Evolutionary conservation across 2,113 vertebrate genomes (phyloP).

Genomic region (Eurystomus gularis): DNA sequence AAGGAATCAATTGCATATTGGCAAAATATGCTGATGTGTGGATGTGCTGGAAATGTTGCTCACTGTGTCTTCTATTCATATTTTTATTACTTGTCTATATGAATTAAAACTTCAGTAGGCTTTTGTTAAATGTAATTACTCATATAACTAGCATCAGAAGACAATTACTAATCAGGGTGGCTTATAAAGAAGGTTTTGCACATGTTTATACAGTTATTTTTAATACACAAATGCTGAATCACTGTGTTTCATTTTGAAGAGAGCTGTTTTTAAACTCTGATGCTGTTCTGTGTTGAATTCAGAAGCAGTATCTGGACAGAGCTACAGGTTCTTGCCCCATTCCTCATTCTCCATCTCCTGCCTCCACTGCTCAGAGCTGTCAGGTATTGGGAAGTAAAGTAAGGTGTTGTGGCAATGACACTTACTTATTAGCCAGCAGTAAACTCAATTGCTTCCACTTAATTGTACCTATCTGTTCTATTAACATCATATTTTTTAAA

Average conservation of each 20-base stretch:
- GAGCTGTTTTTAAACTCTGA: not conserved
- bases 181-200: conserved; percentile 8
- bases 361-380: conserved; percentile 22
- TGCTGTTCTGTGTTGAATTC: conserved; percentile 57
- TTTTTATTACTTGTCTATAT: conserved; percentile 3
- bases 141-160: not conserved
- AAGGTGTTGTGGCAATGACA: not conserved
- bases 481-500: not conserved
- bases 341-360: conserved; percentile 14
- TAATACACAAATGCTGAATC: not conserved
- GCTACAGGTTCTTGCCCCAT: not conserved
- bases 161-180: not conserved
- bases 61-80: not conserved
- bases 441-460: not conserved
- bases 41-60: not conserved
- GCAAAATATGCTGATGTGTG: not conserved
- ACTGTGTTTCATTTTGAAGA: not conserved
- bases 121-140: conserved; percentile 37
- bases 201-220: conserved; percentile 1
- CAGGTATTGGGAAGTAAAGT: conserved; percentile 38
- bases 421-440: not conserved
- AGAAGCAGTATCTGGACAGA: conserved; percentile 41
- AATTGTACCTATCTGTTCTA: not conserved
- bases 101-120: conserved; percentile 1
- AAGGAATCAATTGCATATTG: not conserved